Base-by-base conservation (phyloP, 1,140 invertebrate genomes). In the Bradynema listronoti region DNA sequence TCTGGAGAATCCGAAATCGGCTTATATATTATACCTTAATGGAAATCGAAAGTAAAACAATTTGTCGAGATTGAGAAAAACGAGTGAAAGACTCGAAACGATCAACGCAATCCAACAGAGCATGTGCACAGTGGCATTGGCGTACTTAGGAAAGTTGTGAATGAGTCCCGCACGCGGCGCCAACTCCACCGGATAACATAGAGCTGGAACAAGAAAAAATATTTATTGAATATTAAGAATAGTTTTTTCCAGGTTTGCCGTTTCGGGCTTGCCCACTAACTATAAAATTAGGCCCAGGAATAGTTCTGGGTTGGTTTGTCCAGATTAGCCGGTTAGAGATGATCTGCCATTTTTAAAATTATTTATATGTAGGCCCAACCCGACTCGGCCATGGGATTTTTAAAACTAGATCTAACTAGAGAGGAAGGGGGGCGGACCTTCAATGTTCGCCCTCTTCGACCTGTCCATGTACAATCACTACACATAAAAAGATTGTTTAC, bases 1-100 rank as follows among this genome's bases (percentile, higher is more conserved):
- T n/a, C n/a, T n/a, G n/a, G n/a, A n/a, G n/a, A n/a, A n/a, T n/a
- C n/a, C n/a, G n/a, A n/a, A n/a, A n/a, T n/a, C n/a, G n/a, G n/a
- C 7, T 11, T 30, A 61, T 11, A 11, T 39, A 11, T 39, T 19
- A 32, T 45, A 72, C 66, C 68, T 57, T 16, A 71, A 46, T 7
- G 68, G 68, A 56, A 74, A 71, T 19, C 57, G 69, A 36, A 71
- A 71, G 63, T 68, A 71, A 45, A 64, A 57, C 11, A 71, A 56
- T 34, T 71, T 71, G 49, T 71, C 68, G 6, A 71, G 34, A 30
- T 71, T 71, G 19, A 71, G 32, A 29, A 74, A 70, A 5, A 71
- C 68, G 22, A 71, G 59, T 29, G 68, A 71, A 14, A 74, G 24
- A 16, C 42, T 52, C 14, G 68, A 71, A 4, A 65, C 71, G 14